Conservation (phyloP, 2,888 invertebrate species). For the Agrilus cyanescens region DNA sequence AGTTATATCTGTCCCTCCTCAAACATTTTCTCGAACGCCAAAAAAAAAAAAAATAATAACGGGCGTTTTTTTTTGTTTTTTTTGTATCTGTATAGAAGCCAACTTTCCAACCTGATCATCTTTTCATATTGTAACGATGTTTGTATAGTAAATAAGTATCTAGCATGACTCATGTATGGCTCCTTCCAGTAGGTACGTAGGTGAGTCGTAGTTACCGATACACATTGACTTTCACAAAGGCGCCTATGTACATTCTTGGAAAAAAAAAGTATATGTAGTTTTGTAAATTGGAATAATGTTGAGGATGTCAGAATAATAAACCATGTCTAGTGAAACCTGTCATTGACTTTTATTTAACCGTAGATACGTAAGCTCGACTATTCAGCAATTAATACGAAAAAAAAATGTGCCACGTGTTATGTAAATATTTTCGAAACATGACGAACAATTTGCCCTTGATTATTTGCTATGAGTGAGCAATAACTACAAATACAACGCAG, state of each 20-base stretch:
- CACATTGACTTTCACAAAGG: background rate
- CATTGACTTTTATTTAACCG: no score
- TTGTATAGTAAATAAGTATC: conserved; percentile 3
- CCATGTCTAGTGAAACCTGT: conserved; percentile 41
- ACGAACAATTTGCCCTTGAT: no score
- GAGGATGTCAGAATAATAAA: conserved; percentile 62
- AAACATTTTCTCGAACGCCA: no score
- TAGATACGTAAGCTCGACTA: no score
- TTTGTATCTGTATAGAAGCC: background rate
- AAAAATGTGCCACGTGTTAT: no score
- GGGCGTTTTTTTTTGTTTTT: no score
- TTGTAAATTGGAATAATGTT: conserved; percentile 61
- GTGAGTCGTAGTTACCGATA: no score
- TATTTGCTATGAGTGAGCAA: no score
- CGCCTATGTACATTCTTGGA: conserved; percentile 8
- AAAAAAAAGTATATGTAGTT: conserved; percentile 24
- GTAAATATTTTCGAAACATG: no score
- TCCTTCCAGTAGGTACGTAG: conserved; percentile 9
- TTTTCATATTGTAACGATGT: conserved; percentile 3
- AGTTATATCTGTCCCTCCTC: conserved; percentile 30
- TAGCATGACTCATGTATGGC: background rate
- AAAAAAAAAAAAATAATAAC: no score
- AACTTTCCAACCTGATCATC: conserved; percentile 1
- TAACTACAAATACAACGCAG: no score
- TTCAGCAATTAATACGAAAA: no score